phyloP scores from a whole-genome alignment of 1,140 invertebrate genomes.

The Zaprionus lachaisei region DNA sequence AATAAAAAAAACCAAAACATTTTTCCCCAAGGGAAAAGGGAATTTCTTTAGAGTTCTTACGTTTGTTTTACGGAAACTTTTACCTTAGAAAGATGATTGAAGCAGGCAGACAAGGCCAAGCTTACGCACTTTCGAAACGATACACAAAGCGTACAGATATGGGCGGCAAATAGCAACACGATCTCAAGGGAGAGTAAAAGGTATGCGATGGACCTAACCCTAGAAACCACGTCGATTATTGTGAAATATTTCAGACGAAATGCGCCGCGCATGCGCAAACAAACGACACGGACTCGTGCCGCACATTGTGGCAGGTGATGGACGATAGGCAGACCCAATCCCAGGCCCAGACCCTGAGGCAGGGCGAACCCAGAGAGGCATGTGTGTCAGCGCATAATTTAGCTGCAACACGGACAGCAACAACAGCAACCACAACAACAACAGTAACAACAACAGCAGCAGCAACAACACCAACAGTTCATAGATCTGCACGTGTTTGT shows the following conservation, averaged over 20 bases:
- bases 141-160: conserved; percentile 68
- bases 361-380: background rate
- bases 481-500: background rate
- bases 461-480: conserved; percentile 1
- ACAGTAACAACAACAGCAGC: background rate
- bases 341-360: conserved; percentile 1
- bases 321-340: background rate
- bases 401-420: conserved; percentile 10
- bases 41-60: background rate
- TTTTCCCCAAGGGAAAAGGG: background rate
- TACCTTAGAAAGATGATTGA: conserved; percentile 1
- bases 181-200: conserved; percentile 21
- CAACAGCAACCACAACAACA: conserved; percentile 6
- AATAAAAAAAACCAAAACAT: no score
- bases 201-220: background rate
- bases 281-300: conserved; percentile 58
- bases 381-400: conserved; percentile 62
- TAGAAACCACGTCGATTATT: conserved; percentile 28
- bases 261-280: conserved; percentile 76
- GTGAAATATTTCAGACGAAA: conserved; percentile 68
- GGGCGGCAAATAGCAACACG: conserved; percentile 71
- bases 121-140: conserved; percentile 76
- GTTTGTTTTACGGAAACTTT: background rate
- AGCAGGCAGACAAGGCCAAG: conserved; percentile 25
- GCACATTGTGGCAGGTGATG: conserved; percentile 53